A percentile compares a stretch with the other conserved stretches of the same genome.
Evolutionary conservation across 2,113 vertebrate genomes (phyloP).

Genomic region (Gopherus evgoodei): DNA sequence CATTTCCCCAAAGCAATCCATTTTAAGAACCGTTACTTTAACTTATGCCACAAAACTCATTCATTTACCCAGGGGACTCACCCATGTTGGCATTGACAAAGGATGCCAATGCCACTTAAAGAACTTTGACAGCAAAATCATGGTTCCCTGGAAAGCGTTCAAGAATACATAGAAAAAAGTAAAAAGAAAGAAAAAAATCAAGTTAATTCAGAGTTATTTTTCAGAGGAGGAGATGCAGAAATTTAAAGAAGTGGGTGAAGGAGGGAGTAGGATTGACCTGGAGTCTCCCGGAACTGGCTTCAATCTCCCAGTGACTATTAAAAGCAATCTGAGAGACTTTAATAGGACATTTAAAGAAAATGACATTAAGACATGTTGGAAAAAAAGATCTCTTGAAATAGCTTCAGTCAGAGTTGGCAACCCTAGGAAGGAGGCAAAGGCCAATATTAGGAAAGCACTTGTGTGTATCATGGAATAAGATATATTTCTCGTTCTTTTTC

Average conservation of each 20-base stretch:
- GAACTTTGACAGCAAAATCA: fast-evolving
- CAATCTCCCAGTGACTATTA: too few species aligned
- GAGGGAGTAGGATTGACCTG: neutral
- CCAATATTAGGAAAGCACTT: neutral
- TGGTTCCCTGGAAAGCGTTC: fast-evolving
- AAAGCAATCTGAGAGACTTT: too few species aligned
- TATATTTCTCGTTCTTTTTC: neutral
- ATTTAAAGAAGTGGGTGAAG: fast-evolving
- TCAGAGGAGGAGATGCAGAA: too few species aligned
- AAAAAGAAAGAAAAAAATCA: neutral
- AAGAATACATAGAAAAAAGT: fast-evolving
- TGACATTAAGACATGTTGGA: too few species aligned
- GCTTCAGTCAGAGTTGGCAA: too few species aligned
- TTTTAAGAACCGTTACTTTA: neutral
- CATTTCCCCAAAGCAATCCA: neutral
- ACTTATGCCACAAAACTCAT: neutral
- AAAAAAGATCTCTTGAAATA: too few species aligned
- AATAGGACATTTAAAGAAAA: too few species aligned
- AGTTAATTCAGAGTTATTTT: fast-evolving
- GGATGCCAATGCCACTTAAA: neutral
- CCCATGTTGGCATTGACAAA: fast-evolving
- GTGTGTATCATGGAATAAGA: neutral
- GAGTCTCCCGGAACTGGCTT: too few species aligned
- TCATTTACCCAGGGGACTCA: fast-evolving
- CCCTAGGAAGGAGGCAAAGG: fast-evolving